Base-by-base conservation (phyloP, 2,113 vertebrate species). In the Piaya cayana region DNA sequence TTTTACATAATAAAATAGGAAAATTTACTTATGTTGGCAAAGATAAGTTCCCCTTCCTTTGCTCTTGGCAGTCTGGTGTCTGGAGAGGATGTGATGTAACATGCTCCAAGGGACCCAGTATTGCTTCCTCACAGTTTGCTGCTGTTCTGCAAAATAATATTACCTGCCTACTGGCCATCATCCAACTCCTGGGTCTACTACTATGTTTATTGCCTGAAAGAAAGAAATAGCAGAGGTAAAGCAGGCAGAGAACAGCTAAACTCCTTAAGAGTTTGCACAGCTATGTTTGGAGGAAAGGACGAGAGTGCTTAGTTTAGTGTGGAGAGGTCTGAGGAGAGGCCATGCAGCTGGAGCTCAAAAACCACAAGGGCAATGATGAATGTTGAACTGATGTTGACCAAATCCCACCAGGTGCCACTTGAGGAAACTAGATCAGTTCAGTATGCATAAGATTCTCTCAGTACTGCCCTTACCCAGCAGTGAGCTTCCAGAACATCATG, bases 81-180 rank as follows among this genome's bases (percentile, higher is more conserved):
- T 36, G 49, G 29, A 55, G 63, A 10, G 15, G 6, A 5, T 21
- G 30, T 30, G 36, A 2, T 1, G 1, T 22, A 56, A 34, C 9
- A 6, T 13, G 6, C 2, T 50, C 2, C 27, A 29, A 37, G 32
- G 37, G 32, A 5, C 23, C 3, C 2, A 1, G 0, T n/a, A 12
- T 36, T 42, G 19, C 22, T 21, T 12, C 17, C 27, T 72, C 34
- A 7, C 42, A n/a, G 11, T 14, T 78, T 64, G 34, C 43, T 75
- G 13, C 11, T 55, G 1, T 77, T 80, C 27, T 81, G n/a, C 29
- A 78, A 77, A 53, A n/a, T 21, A 12, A 16, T 22, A 8, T 8
- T 82, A 5, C n/a, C 16, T 29, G 9, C 67, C 58, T 70, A 21
- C 39, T 74, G 39, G 19, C 21, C n/a, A 27, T 82, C n/a, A 11